These are phyloP conservation scores for Macaria notata DNA, from an alignment of 2,888 invertebrate genomes.

Conservation along the genomic window DNA sequence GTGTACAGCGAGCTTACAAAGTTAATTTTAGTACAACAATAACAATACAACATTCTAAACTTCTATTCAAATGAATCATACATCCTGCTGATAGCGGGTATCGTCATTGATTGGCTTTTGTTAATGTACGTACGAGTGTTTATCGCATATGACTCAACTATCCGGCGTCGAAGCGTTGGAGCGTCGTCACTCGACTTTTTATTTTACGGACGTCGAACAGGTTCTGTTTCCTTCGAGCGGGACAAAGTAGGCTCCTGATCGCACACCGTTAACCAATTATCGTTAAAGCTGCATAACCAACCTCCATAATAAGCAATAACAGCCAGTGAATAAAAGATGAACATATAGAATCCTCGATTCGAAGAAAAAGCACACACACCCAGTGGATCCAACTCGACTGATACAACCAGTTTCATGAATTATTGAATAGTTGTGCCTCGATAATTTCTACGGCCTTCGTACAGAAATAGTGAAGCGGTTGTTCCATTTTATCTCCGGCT, in stretches of 20 bases:
- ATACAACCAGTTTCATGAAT: conserved; percentile 40
- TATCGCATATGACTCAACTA: conserved; percentile 54
- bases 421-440: conserved; percentile 39
- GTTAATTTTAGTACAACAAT: too few species aligned
- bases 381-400: conserved; percentile 25
- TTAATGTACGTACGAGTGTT: conserved; percentile 39
- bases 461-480: conserved; percentile 37
- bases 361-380: conserved; percentile 14
- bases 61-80: conserved; percentile 48
- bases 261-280: conserved; percentile 28
- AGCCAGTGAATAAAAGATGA: conserved; percentile 22
- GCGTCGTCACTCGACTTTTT: conserved; percentile 31
- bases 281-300: conserved; percentile 15
- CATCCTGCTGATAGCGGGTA: conserved; percentile 49
- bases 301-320: conserved; percentile 19
- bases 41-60: too few species aligned
- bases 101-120: conserved; percentile 54
- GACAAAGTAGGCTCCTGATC: conserved; percentile 19
- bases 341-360: conserved; percentile 20
- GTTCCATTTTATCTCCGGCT: conserved; percentile 48
- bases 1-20: too few species aligned
- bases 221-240: conserved; percentile 31
- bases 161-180: conserved; percentile 42
- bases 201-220: conserved; percentile 31
- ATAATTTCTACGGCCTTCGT: conserved; percentile 46